Conservation (phyloP, 2,888 invertebrate genomes). For the Lasioglossum villosulum region DNA sequence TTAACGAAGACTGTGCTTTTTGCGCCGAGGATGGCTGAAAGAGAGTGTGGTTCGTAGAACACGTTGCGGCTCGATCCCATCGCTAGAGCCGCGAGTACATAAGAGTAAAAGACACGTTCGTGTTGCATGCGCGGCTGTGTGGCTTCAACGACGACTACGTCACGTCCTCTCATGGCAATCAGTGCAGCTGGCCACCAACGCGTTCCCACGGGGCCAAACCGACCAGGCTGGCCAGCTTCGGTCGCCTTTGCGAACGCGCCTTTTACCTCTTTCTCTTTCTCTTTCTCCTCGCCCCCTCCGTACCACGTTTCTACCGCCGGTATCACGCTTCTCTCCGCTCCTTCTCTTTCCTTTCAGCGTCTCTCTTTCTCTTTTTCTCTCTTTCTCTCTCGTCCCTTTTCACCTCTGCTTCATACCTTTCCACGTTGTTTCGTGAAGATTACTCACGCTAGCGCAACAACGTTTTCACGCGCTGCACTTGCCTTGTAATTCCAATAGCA, state of each 20-base stretch:
- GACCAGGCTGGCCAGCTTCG: slow-evolving; percentile 72
- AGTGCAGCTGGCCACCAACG: slow-evolving; percentile 84
- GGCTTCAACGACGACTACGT: slow-evolving; percentile 74
- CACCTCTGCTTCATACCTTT: slow-evolving; percentile 60
- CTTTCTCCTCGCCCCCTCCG: slow-evolving; percentile 39
- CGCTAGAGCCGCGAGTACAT: slow-evolving; percentile 57
- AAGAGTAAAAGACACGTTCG: slow-evolving; percentile 62
- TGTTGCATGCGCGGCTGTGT: slow-evolving; percentile 58
- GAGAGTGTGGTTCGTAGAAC: background rate
- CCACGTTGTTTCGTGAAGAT: slow-evolving; percentile 65
- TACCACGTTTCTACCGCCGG: slow-evolving; percentile 16
- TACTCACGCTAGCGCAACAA: slow-evolving; percentile 62
- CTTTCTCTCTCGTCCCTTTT: slow-evolving; percentile 38
- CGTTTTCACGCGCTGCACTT: slow-evolving; percentile 60
- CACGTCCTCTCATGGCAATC: slow-evolving; percentile 81
- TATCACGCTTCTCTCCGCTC: background rate
- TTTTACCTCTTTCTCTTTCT: slow-evolving; percentile 67
- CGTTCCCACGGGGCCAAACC: slow-evolving; percentile 83
- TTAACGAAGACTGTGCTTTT: background rate
- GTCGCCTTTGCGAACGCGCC: slow-evolving; percentile 72
- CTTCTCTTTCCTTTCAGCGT: slow-evolving; percentile 5
- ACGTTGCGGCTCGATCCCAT: slow-evolving; percentile 45
- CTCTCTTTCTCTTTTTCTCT: background rate
- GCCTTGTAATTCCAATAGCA: slow-evolving; percentile 56
- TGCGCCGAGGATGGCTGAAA: background rate